phyloP scores from a whole-genome alignment of 2,888 invertebrate species.

The Teleogryllus oceanicus region DNA sequence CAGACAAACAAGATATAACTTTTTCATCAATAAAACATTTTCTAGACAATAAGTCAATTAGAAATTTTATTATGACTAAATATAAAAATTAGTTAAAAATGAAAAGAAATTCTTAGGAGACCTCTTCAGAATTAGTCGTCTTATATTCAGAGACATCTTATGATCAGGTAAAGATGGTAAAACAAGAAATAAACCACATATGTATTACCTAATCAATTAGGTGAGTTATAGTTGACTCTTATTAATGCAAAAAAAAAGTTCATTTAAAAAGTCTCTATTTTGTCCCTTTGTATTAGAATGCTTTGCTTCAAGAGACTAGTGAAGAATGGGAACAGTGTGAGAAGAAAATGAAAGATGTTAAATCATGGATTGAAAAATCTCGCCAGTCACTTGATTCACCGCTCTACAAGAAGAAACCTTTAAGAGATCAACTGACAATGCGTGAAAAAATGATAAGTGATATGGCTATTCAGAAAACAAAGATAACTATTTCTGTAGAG shows the following conservation, averaged over 20 bases:
- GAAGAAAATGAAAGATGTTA: slow-evolving; percentile 85
- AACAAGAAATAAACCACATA: neutral
- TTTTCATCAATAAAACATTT: too few relatives aligned
- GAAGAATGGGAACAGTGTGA: slow-evolving; percentile 97
- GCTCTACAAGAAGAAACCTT: slow-evolving; percentile 79
- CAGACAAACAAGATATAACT: too few relatives aligned
- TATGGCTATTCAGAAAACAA: slow-evolving; percentile 83
- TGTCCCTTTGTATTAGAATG: slow-evolving; percentile 58
- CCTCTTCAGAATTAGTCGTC: too few relatives aligned
- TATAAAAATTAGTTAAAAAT: too few relatives aligned
- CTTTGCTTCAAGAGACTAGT: slow-evolving; percentile 82
- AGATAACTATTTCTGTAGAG: slow-evolving; percentile 82
- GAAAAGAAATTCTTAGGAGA: too few relatives aligned
- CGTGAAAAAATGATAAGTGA: slow-evolving; percentile 85
- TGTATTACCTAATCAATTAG: neutral
- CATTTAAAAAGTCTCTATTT: neutral
- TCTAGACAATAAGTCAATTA: too few relatives aligned
- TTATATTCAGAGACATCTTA: too few relatives aligned
- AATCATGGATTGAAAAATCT: slow-evolving; percentile 85
- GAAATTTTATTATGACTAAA: too few relatives aligned
- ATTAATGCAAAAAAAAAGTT: neutral
- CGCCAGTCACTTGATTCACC: slow-evolving; percentile 71
- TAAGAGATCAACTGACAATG: slow-evolving; percentile 79
- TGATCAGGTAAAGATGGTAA: neutral
- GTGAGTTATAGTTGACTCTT: neutral